A percentile compares a stretch with the other conserved stretches of the same genome.
These are phyloP conservation scores for Elaphurus davidianus DNA, from an alignment of 2,113 vertebrate species.

Conservation along the genomic window DNA sequence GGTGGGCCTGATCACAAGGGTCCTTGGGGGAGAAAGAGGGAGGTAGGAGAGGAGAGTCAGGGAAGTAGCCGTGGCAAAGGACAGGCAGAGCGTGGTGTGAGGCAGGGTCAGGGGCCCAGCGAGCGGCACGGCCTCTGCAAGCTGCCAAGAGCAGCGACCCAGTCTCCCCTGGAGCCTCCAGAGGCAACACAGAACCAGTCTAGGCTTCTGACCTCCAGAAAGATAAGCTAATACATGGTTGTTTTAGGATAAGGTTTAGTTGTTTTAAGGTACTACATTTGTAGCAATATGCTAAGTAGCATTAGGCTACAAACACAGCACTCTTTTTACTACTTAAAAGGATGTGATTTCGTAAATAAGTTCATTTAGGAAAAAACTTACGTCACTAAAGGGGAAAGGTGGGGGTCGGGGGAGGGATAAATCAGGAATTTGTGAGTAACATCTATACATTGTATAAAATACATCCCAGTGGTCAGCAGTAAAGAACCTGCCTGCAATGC, in stretches of 20 bases:
- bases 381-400: neutral
- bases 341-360: neutral
- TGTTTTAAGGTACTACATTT: neutral
- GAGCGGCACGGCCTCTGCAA: neutral
- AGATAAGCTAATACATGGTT: neutral
- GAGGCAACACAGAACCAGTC: too few species aligned
- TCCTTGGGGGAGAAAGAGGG: neutral
- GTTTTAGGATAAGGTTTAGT: neutral
- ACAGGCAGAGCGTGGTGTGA: neutral
- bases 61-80: accelerated
- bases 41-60: neutral
- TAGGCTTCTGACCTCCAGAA: neutral
- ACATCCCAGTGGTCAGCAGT: neutral
- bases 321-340: neutral
- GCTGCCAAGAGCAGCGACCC: neutral
- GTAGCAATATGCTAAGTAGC: neutral
- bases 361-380: neutral
- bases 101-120: neutral
- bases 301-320: neutral
- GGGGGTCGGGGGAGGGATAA: neutral
- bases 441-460: neutral
- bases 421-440: neutral
- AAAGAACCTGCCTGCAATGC: neutral
- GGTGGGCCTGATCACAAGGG: neutral
- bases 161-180: neutral